Percentiles rank a stretch among this genome's conserved stretches.
These are phyloP conservation scores for Ochotona princeps DNA, from an alignment of 2,113 vertebrate genomes.

Conservation along the genomic window DNA sequence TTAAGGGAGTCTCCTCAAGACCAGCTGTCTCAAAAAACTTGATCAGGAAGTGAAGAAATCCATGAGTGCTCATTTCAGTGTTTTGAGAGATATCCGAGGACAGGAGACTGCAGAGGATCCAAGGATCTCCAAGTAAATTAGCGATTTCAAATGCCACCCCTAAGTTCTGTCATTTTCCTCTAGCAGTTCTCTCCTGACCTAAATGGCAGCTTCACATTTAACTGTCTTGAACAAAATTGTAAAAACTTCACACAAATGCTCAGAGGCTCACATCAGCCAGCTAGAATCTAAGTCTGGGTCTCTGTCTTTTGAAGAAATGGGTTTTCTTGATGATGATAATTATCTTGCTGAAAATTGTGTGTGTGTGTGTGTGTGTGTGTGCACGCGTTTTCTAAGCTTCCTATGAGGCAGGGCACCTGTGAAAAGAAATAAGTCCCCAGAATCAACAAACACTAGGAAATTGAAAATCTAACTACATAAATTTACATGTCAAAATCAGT, in stretches of 20 bases:
- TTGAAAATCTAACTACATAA: neutral
- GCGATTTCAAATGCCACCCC: neutral
- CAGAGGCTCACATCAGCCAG: neutral
- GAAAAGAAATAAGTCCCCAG: neutral
- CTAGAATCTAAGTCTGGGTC: neutral
- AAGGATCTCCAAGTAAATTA: conserved; percentile 43
- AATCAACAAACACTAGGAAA: neutral
- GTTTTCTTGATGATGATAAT: neutral
- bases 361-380: neutral
- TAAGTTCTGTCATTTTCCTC: conserved; percentile 9
- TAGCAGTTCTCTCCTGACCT: conserved; percentile 30
- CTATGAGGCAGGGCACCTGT: neutral
- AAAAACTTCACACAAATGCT: conserved; percentile 7
- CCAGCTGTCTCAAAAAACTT: conserved; percentile 37
- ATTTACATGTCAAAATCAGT: neutral
- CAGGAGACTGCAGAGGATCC: neutral
- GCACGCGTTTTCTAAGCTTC: neutral
- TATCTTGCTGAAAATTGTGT: neutral
- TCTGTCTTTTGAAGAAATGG: conserved; percentile 33
- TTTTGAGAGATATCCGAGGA: neutral
- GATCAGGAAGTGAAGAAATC: neutral
- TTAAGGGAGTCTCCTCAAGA: neutral
- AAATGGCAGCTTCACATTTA: neutral
- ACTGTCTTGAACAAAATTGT: neutral
- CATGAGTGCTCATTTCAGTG: neutral